Evolutionary conservation across 2,888 invertebrate genomes (phyloP).

Genomic region (Zaprionus lineosus): DNA sequence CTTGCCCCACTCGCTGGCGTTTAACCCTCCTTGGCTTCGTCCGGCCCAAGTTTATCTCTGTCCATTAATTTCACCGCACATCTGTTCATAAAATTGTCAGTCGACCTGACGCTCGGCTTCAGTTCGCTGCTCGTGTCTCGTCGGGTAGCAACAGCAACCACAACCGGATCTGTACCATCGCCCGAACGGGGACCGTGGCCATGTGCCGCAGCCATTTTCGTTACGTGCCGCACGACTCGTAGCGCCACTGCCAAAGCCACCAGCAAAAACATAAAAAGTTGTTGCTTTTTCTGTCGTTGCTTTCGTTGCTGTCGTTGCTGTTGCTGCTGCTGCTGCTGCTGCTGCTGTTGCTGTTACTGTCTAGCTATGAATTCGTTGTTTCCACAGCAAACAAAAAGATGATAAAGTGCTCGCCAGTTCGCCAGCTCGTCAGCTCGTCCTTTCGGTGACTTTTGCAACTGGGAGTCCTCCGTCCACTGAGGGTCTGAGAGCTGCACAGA

Average conservation of each 20-base stretch:
- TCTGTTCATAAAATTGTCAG: conserved; percentile 78
- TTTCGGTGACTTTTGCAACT: conserved; percentile 23
- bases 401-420: conserved; percentile 36
- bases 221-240: conserved; percentile 57
- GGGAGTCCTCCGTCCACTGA: background rate
- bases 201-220: conserved; percentile 78
- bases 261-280: conserved; percentile 47
- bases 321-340: conserved; percentile 2
- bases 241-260: conserved; percentile 13
- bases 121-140: conserved; percentile 58
- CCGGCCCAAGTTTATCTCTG: conserved; percentile 68
- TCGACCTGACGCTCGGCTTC: conserved; percentile 68
- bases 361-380: conserved; percentile 29
- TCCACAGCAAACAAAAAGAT: conserved; percentile 30
- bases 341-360: conserved; percentile 7
- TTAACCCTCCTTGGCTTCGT: conserved; percentile 57
- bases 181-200: conserved; percentile 20
- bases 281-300: conserved; percentile 35
- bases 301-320: conserved; percentile 3
- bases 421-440: conserved; percentile 31
- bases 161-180: conserved; percentile 11
- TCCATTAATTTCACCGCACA: conserved; percentile 79
- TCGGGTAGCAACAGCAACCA: conserved; percentile 35
- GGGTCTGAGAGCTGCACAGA: conserved; percentile 16
- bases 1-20: conserved; percentile 15